Base-by-base conservation (phyloP, 2,797 vertebrate species). In the Eutrigla gurnardus region DNA sequence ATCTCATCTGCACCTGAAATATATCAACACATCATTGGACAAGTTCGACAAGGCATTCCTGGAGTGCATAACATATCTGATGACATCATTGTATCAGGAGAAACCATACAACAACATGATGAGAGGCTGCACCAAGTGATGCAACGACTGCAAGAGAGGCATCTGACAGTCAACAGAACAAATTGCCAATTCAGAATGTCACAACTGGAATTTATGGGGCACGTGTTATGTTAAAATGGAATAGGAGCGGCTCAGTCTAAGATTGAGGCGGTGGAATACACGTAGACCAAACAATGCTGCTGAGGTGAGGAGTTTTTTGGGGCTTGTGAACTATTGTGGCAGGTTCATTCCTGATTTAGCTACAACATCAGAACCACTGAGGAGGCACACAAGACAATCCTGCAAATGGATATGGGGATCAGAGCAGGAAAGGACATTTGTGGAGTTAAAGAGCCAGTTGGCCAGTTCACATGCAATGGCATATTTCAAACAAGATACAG, bases 351-450 rank as follows among this genome's bases (percentile, higher is more conserved):
- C 64, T 11, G 64, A 72, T 68, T 7, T 64, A 9, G 57, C 43
- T 2, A 79, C 58, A 2, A 73, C 47, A 14, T 46, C 69, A 7
- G 66, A 70, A 11, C 68, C 64, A 32, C 63, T 68, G 7, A 59
- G 57, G 35, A 53, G 47, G 18, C 49, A 69, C 62, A 66, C 59
- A 32, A 50, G 47, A 18, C 11, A 40, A 10, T 63, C 64, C 32
- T 64, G 59, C 7, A 69, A 59, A 47, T 69, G 13, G 53, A 52
- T 13, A 37, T 74, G 60, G 70, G 65, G 52, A 43, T 25, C 40
- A 62, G 55, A 67, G 18, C 73, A 69, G 36, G 73, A 76, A 39
- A 72, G 25, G 2, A 72, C 78, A 2, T 75, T 80, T 60, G 18
- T 45, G 2, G 61, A 66, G 36, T 10, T 72, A 5, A 72, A 67